These are phyloP conservation scores for Apotomis capreana DNA, from an alignment of 2,888 invertebrate genomes.

Conservation along the genomic window DNA sequence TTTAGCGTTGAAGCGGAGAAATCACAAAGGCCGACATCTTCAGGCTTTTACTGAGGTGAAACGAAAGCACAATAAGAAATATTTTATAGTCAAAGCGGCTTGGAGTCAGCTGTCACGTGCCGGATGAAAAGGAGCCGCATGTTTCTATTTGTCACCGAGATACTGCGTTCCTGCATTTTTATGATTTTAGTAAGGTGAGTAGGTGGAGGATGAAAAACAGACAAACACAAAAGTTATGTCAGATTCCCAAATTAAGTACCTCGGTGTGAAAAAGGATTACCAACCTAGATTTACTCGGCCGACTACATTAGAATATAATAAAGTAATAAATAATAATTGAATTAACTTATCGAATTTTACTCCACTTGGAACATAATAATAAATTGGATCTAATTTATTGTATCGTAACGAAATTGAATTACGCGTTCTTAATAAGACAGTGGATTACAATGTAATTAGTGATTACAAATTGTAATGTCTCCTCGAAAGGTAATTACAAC, in stretches of 20 bases:
- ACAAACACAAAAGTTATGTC: too few species aligned
- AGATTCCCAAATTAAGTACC: too few species aligned
- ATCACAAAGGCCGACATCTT: slow-evolving; percentile 55
- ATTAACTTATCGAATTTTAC: not conserved
- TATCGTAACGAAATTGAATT: not conserved
- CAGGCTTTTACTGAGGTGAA: slow-evolving; percentile 53
- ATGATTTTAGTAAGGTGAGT: slow-evolving; percentile 6
- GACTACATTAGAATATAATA: too few species aligned
- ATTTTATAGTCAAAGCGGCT: slow-evolving; percentile 59
- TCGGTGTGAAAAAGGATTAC: too few species aligned
- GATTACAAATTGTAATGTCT: too few species aligned
- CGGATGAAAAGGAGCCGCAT: slow-evolving; percentile 52
- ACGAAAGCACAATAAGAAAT: slow-evolving; percentile 60
- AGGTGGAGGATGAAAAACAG: not conserved
- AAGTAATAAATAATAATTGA: not conserved
- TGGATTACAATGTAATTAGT: slow-evolving; percentile 20
- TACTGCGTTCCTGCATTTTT: slow-evolving; percentile 22
- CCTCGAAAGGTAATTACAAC: too few species aligned
- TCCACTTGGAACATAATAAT: not conserved
- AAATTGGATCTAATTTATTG: not conserved
- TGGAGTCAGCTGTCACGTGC: slow-evolving; percentile 51
- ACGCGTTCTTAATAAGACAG: not conserved
- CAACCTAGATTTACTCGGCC: too few species aligned
- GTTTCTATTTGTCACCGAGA: slow-evolving; percentile 57
- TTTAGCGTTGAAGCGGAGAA: slow-evolving; percentile 49